These are phyloP conservation scores for Drosophila putrida DNA, from an alignment of 2,888 invertebrate genomes.

Conservation along the genomic window DNA sequence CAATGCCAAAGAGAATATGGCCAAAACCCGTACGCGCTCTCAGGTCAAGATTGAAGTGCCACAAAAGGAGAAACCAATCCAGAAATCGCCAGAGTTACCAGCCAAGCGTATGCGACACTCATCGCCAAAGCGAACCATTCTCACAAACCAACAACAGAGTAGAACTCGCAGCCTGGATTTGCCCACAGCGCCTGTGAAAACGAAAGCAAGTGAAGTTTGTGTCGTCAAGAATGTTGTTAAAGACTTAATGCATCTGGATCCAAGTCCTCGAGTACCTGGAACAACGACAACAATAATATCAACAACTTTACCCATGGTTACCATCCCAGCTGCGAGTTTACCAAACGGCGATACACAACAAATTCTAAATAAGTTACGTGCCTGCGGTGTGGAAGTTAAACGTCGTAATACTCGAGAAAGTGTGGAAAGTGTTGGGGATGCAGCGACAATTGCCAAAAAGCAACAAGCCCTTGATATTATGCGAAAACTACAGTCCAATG, in stretches of 20 bases:
- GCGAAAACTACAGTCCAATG: constrained; percentile 80
- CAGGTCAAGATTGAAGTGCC: not conserved
- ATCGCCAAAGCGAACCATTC: constrained; percentile 41
- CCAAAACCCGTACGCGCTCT: constrained; percentile 9
- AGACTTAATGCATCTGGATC: constrained; percentile 32
- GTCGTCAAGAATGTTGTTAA: constrained; percentile 29
- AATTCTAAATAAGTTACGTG: constrained; percentile 78
- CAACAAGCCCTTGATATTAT: constrained; percentile 67
- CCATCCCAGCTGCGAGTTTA: constrained; percentile 18
- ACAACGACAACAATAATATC: not conserved
- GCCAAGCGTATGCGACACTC: constrained; percentile 36
- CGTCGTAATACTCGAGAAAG: constrained; percentile 50
- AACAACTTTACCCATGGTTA: constrained; percentile 23
- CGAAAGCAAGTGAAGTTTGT: constrained; percentile 21
- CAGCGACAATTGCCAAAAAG: constrained; percentile 22
- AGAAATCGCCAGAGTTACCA: not conserved
- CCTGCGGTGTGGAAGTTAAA: constrained; percentile 79
- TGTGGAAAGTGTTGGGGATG: not conserved
- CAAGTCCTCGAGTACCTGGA: not conserved
- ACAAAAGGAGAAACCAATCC: constrained; percentile 4
- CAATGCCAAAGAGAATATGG: constrained; percentile 75
- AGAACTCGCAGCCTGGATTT: constrained; percentile 6
- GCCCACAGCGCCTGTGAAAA: constrained; percentile 8
- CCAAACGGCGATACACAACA: constrained; percentile 58
- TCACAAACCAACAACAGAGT: constrained; percentile 40